phyloP scores from a whole-genome alignment of 2,888 invertebrate genomes.

The Sarcophaga caerulescens region DNA sequence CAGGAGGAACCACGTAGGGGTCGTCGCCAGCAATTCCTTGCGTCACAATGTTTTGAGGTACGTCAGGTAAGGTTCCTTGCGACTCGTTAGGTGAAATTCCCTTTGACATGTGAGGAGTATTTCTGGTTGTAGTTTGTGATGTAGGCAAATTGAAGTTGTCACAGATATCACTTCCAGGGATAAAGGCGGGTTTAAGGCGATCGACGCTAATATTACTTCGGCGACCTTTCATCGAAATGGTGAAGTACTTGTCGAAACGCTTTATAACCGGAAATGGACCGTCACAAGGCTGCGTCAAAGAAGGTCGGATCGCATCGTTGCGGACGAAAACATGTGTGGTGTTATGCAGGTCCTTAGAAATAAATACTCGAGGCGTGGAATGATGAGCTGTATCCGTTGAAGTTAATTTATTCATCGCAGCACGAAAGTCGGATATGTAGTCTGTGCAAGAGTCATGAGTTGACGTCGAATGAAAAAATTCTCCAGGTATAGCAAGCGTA shows the following conservation, averaged over 20 bases:
- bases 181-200: slow-evolving; percentile 18
- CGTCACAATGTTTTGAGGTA: too few species aligned
- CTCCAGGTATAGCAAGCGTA: not conserved
- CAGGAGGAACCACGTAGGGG: too few species aligned
- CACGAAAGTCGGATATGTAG: slow-evolving; percentile 9
- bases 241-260: not conserved
- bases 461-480: not conserved
- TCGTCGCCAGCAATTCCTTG: too few species aligned
- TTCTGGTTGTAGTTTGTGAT: too few species aligned
- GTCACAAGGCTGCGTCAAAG: not conserved
- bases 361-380: slow-evolving; percentile 3
- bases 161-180: not conserved
- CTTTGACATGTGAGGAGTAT: too few species aligned
- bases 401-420: slow-evolving; percentile 7
- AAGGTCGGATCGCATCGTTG: slow-evolving; percentile 25
- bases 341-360: not conserved
- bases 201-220: slow-evolving; percentile 11
- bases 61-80: too few species aligned
- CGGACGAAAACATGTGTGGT: not conserved
- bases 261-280: not conserved
- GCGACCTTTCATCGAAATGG: not conserved
- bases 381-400: slow-evolving; percentile 35
- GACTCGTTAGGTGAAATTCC: too few species aligned
- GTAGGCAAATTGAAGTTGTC: not conserved
- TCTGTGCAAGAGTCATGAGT: not conserved